Percentiles rank a stretch among this genome's conserved stretches.
Conservation (phyloP, 2,113 vertebrate species). For the Romanogobio albipinnatus region DNA sequence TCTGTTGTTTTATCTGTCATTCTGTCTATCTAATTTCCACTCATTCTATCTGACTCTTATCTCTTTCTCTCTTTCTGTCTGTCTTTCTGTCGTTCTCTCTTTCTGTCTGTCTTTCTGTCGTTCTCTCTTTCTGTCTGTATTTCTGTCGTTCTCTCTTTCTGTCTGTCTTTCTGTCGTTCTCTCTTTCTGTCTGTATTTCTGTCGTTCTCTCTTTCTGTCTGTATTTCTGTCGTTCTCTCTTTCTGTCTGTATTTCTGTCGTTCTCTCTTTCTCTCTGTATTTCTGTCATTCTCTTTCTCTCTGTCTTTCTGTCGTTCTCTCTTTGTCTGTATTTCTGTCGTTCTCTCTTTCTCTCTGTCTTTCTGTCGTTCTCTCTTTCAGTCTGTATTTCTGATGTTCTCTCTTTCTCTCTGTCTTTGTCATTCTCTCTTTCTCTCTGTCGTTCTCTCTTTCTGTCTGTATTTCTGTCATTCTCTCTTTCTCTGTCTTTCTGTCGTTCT, state of each 20-base stretch:
- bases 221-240: rapidly evolving
- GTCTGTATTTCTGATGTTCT: background rate
- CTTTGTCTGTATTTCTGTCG: background rate
- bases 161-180: background rate
- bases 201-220: background rate
- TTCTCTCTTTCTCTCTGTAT: background rate
- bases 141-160: background rate
- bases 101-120: background rate
- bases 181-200: background rate
- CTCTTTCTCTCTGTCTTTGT: too few relatives aligned
- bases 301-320: background rate
- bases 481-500: too few relatives aligned
- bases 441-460: too few relatives aligned
- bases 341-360: background rate
- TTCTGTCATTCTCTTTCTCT: background rate
- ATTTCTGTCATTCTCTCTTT: too few relatives aligned
- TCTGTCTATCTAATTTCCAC: background rate
- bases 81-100: background rate
- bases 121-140: background rate
- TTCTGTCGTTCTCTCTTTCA: background rate
- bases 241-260: background rate
- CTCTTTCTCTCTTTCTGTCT: background rate
- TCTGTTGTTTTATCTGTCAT: rapidly evolving
- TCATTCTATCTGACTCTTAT: too few relatives aligned
- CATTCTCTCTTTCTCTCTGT: too few relatives aligned